Evolutionary conservation across 2,113 vertebrate genomes (phyloP).

Genomic region (Phylloscopus trochiloides): DNA sequence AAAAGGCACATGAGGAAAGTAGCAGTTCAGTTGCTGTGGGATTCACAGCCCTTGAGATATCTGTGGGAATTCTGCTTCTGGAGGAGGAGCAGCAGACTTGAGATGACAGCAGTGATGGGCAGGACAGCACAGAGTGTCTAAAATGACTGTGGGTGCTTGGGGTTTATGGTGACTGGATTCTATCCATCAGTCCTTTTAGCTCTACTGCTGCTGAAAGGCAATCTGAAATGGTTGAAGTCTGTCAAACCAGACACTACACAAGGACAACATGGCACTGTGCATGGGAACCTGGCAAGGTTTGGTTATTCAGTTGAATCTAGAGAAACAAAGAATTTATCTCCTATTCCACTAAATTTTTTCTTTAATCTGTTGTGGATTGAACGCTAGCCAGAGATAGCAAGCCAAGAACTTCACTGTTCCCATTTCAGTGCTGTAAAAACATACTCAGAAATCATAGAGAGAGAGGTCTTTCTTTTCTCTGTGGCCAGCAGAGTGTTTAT

Average conservation of each 20-base stretch:
- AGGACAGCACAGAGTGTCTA: background rate
- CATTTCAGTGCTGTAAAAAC: constrained; percentile 25
- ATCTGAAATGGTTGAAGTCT: background rate
- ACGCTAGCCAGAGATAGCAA: background rate
- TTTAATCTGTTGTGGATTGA: constrained; percentile 25
- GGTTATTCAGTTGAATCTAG: background rate
- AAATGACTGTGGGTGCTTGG: background rate
- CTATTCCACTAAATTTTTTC: constrained; percentile 15
- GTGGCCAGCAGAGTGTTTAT: background rate
- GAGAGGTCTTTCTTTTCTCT: constrained; percentile 7
- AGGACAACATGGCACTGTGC: background rate
- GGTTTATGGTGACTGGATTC: background rate
- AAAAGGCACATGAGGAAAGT: background rate
- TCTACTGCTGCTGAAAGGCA: background rate
- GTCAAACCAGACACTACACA: background rate
- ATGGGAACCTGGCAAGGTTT: constrained; percentile 26
- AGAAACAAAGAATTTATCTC: constrained; percentile 44
- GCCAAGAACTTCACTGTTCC: constrained; percentile 34
- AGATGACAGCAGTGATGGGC: background rate
- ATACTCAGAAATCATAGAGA: background rate
- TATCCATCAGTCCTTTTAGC: background rate
- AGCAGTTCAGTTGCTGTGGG: background rate
- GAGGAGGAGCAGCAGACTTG: background rate
- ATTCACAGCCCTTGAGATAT: background rate
- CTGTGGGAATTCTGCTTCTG: background rate